Percentiles rank a stretch among this genome's conserved stretches.
Conservation (phyloP, 1,140 invertebrate species). For the Liolophura sinensis region DNA sequence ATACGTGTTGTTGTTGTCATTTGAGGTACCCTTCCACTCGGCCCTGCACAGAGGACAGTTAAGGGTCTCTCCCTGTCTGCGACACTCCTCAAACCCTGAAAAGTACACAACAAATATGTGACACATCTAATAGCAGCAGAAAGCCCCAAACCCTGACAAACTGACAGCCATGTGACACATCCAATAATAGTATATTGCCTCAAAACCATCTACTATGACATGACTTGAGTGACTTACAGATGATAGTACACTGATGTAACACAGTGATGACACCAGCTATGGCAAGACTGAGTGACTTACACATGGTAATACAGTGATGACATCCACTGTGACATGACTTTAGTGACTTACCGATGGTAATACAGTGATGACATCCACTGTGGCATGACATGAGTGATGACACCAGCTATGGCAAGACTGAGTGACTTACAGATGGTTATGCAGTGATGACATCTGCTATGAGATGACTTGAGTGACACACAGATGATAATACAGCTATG, state of each 20-base stretch:
- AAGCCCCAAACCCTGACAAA: too few species aligned
- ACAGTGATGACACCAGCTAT: not conserved
- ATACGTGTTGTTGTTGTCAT: not conserved
- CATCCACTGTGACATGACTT: too few species aligned
- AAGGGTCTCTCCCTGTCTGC: constrained; percentile 55
- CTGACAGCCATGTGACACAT: too few species aligned
- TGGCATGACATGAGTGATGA: too few species aligned
- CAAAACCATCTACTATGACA: too few species aligned
- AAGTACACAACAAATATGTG: not conserved
- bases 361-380: constrained; percentile 54
- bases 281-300: not conserved
- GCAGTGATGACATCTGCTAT: constrained; percentile 62
- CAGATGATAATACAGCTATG: not conserved
- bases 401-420: too few species aligned
- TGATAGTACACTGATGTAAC: not conserved
- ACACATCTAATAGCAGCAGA: not conserved
- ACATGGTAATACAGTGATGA: too few species aligned
- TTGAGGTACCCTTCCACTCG: constrained; percentile 41
- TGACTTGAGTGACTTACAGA: not conserved
- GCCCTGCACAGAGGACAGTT: constrained; percentile 60
- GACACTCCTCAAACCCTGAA: constrained; percentile 60
- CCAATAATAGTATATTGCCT: too few species aligned
- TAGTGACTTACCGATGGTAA: constrained; percentile 57
- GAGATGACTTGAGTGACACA: not conserved
- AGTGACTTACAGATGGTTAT: constrained; percentile 59